These are phyloP conservation scores for Lepilemur ruficaudatus DNA, from an alignment of 2,797 vertebrate genomes.

Conservation along the genomic window DNA sequence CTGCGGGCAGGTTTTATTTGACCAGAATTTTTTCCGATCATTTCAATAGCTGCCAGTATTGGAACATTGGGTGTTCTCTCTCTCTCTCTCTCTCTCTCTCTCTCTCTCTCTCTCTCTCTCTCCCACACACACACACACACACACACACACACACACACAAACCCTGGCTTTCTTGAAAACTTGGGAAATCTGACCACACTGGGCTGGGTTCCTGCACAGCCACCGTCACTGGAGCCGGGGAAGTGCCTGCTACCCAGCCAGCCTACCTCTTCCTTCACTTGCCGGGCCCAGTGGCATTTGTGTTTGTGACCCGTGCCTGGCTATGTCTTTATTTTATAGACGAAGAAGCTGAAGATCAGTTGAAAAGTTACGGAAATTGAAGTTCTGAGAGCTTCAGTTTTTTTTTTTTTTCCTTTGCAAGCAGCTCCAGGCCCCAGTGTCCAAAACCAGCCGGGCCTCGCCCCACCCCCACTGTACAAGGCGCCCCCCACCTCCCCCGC, in stretches of 20 bases:
- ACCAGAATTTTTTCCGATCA: not conserved
- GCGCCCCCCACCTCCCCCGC: not conserved
- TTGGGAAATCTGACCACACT: not conserved
- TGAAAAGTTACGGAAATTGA: not conserved
- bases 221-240: rapidly evolving
- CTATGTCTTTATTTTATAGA: not conserved
- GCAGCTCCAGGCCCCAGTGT: not conserved
- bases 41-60: not conserved
- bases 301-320: not conserved
- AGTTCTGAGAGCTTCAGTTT: not conserved
- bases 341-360: not conserved
- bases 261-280: not conserved
- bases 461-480: not conserved
- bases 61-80: not conserved
- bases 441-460: not conserved
- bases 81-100: not conserved
- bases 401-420: not conserved
- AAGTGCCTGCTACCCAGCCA: not conserved
- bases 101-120: no score
- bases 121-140: not conserved
- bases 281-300: not conserved
- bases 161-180: not conserved
- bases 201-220: not conserved
- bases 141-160: no score
- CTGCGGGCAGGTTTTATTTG: not conserved